Evolutionary conservation across 2,797 vertebrate genomes (phyloP).

Genomic region (Vireo griseus): DNA sequence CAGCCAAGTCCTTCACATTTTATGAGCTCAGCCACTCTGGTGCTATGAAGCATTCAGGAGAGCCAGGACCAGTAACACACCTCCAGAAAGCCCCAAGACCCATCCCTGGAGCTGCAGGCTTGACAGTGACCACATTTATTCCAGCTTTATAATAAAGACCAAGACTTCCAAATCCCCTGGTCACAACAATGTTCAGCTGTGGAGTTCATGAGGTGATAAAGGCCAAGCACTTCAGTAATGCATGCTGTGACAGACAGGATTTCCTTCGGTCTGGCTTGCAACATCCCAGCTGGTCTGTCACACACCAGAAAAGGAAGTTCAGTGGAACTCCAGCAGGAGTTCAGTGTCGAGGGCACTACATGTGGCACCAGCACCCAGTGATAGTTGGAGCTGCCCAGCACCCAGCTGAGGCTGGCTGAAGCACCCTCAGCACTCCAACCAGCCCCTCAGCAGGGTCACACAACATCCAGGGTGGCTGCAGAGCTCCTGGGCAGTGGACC

Average conservation of each 20-base stretch:
- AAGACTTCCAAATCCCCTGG: background rate
- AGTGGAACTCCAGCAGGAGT: background rate
- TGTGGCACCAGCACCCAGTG: background rate
- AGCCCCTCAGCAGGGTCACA: background rate
- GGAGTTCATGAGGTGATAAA: background rate
- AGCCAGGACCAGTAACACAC: background rate
- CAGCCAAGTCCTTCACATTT: background rate
- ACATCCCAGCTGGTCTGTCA: background rate
- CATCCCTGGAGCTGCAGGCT: background rate
- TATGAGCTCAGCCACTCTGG: background rate
- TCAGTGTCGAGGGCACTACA: rapidly evolving
- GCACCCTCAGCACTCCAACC: background rate
- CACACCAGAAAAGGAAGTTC: background rate
- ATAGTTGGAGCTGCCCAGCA: no score
- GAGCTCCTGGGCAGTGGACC: background rate
- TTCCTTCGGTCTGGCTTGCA: background rate
- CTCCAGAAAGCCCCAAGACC: background rate
- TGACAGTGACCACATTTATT: background rate
- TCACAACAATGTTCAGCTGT: rapidly evolving
- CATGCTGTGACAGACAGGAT: background rate
- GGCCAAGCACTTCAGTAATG: background rate
- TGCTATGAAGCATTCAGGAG: background rate
- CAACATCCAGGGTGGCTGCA: background rate
- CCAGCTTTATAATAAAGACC: background rate
- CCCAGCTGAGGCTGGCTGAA: no score